Evolutionary conservation across 2,888 invertebrate species (phyloP), one percentile per base, ranked within the genome.

Genomic region (Deilephila porcellus): DNA sequence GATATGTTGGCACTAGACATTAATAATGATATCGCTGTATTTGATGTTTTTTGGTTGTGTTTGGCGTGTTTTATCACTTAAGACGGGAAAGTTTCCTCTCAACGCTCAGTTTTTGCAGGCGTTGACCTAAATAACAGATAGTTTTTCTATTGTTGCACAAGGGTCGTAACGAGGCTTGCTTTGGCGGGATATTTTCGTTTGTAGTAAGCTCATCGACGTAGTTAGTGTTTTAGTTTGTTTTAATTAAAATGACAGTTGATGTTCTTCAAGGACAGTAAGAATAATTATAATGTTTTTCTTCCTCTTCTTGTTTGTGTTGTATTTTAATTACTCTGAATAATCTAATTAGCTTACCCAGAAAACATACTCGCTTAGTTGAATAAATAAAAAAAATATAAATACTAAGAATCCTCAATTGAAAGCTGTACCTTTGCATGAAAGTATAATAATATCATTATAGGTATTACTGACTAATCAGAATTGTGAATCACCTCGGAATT

Each of bases 11-110:
- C 89, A 88, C 86, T 89, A 91, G 90, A 93, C 93, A 94, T 94
- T 94, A 94, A 94, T 94, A 94, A 92, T 91, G 92, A 90, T 93
- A 93, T 94, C 90, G 87, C 88, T 88, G 87, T 86, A 88, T 88
- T 88, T 85, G 83, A 88, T 88, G 90, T 91, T 93, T 93, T 92
- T 90, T 85, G 88, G 86, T 87, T 89, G 89, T 89, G 87, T 83
- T 84, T 84, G 80, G 86, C 90, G 89, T 92, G 91, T 92, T 92
- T 91, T 93, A 92, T 93, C 92, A 91, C 91, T 90, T 91, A 90
- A 92, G 89, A 88, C 80, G 82, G 81, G 78, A 86, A 90, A 91
- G 86, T 91, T 91, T 87, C 83, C 88, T 86, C 84, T 89, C 85
- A 87, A 85, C 76, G 77, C 52, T 74, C 77, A 81, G 85, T 89